These are phyloP conservation scores for Acromyrmex heyeri DNA, from an alignment of 1,140 invertebrate species.

Conservation along the genomic window DNA sequence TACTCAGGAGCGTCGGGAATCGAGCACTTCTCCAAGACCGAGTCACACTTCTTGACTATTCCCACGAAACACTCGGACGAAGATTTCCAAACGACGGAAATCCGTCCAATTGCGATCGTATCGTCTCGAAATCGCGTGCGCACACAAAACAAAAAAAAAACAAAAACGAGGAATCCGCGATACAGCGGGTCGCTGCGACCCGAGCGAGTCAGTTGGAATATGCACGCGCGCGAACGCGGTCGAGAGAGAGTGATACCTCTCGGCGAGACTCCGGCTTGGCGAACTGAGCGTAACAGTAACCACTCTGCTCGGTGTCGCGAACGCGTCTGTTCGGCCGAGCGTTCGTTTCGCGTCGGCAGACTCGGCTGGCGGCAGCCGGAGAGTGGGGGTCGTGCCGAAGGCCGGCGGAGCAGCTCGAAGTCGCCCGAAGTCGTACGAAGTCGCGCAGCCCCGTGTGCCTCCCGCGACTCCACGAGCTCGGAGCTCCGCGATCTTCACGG, in stretches of 20 bases:
- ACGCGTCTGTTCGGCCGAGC: slow-evolving; percentile 83
- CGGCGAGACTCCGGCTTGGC: slow-evolving; percentile 48
- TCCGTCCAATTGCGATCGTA: background rate
- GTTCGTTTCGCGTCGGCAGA: slow-evolving; percentile 80
- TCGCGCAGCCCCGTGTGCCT: slow-evolving; percentile 22
- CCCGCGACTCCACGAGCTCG: slow-evolving; percentile 39
- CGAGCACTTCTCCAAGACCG: background rate
- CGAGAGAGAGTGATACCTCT: background rate
- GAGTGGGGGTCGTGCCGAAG: slow-evolving; percentile 74
- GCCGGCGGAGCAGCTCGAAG: slow-evolving; percentile 73
- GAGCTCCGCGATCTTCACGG: slow-evolving; percentile 23
- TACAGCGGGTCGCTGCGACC: background rate
- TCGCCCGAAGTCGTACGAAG: slow-evolving; percentile 34
- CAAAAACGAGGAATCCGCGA: no score
- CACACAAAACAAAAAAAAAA: no score
- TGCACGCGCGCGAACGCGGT: background rate
- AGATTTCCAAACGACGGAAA: background rate
- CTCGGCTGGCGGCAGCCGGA: slow-evolving; percentile 69
- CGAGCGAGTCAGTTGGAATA: background rate
- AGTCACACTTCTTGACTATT: slow-evolving; percentile 21
- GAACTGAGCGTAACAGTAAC: slow-evolving; percentile 59
- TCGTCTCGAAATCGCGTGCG: background rate
- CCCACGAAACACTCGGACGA: background rate
- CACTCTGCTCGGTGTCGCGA: slow-evolving; percentile 81
- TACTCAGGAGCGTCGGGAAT: background rate